These are phyloP conservation scores for Taphrorychus bicolor DNA, from an alignment of 2,888 invertebrate genomes.

Conservation along the genomic window DNA sequence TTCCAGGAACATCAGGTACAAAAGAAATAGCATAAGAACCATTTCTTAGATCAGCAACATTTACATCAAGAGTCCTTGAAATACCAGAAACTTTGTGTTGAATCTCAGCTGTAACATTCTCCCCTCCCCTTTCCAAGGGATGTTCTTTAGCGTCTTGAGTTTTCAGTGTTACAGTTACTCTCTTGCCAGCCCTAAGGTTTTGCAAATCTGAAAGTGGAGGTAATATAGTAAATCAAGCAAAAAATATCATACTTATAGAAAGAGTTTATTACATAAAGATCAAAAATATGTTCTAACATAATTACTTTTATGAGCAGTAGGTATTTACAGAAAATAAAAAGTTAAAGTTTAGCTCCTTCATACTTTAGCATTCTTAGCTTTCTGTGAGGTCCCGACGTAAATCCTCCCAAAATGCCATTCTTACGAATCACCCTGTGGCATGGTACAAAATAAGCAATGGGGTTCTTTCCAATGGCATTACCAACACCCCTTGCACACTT, in stretches of 20 bases:
- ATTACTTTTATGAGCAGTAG: too few relatives aligned
- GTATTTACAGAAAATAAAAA: background rate
- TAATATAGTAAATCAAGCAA: too few relatives aligned
- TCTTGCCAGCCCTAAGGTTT: conserved; percentile 69
- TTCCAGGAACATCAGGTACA: conserved; percentile 70
- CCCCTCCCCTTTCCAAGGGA: conserved; percentile 72
- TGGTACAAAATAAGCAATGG: conserved; percentile 54
- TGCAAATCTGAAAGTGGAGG: conserved; percentile 64
- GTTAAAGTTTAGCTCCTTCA: conserved; percentile 44
- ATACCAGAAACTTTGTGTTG: conserved; percentile 63
- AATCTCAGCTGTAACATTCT: conserved; percentile 65
- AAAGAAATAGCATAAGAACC: conserved; percentile 70
- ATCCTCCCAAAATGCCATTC: conserved; percentile 52
- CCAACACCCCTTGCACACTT: conserved; percentile 56
- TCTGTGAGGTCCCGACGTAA: conserved; percentile 51
- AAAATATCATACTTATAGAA: background rate
- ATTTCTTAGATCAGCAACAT: conserved; percentile 68
- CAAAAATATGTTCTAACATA: background rate
- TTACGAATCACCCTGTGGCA: conserved; percentile 57
- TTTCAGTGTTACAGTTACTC: conserved; percentile 67
- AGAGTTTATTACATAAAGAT: too few relatives aligned
- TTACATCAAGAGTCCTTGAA: conserved; percentile 59
- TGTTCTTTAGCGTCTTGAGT: conserved; percentile 69
- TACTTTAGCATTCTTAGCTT: conserved; percentile 51
- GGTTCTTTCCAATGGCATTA: conserved; percentile 56